Base-by-base conservation (phyloP, 1,140 invertebrate genomes). In the Aphelenchoides fujianensis region DNA sequence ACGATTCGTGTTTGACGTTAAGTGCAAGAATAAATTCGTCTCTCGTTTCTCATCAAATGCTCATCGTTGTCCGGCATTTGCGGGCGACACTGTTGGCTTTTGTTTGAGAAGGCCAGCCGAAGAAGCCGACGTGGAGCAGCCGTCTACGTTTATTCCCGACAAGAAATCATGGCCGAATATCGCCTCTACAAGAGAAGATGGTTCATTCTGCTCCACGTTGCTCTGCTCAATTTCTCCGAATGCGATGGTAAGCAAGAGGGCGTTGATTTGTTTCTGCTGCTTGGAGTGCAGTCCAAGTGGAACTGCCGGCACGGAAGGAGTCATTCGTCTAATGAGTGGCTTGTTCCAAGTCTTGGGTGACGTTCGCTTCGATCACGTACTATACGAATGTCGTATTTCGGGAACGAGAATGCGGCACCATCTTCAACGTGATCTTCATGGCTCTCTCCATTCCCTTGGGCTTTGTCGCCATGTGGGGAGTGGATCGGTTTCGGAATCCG, bases 361-460 rank as follows among this genome's bases (percentile, higher is more conserved):
- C 84, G 7, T 88, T 85, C 75, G 85, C 86, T 27, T 84, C 86
- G 0, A 86, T 88, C n/a, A 85, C 87, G 28, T 85, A 86, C 70
- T 75, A 85, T 37, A 85, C 86, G 2, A 76, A 84, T 5, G 72
- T 72, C 36, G 87, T 83, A 61, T 88, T 84, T 72, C 71, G 79
- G 16, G 84, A 85, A 28, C 73, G 72, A 35, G 72, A 79, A 16
- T 83, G 83, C 36, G 73, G 84, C 32, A 86, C 86, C 72, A 85
- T 85, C 70, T 71, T 87, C 31, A 86, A 86, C n/a, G 72, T 86
- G 0, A 82, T 87, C 5, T 88, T 85, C 70, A 81, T 87, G 54
- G 81, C 86, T 9, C 80, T 84, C 9, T 85, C 85, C 19, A 81
- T 87, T 64, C 86, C 86, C 5, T 79, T 85, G 75, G 86, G 86